Evolutionary conservation across 2,797 vertebrate species (phyloP).

Genomic region (Pempheris klunzingeri): DNA sequence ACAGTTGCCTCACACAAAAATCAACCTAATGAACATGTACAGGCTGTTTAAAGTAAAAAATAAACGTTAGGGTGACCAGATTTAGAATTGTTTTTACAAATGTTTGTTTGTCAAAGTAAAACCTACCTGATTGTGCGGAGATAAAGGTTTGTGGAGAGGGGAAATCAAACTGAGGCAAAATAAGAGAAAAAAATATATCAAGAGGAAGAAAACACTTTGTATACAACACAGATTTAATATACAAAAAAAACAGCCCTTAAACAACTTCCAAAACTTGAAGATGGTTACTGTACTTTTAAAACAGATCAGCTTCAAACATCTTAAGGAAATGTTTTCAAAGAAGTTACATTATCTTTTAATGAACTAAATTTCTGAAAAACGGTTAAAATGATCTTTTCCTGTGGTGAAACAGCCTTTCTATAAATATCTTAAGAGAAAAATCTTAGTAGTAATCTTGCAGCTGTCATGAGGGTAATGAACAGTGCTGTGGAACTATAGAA

Average conservation of each 20-base stretch:
- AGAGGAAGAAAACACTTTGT: neutral
- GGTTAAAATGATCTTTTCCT: conserved; percentile 20
- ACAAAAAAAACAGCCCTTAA: neutral
- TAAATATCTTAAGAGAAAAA: conserved; percentile 23
- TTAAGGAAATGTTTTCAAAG: conserved; percentile 21
- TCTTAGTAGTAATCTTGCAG: conserved; percentile 33
- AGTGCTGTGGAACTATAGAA: conserved; percentile 15
- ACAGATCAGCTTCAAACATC: neutral
- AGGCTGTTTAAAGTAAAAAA: no score
- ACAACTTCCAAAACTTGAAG: neutral
- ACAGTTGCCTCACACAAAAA: neutral
- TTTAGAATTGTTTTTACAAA: neutral
- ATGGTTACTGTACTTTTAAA: neutral
- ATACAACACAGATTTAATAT: neutral
- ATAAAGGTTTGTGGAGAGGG: neutral
- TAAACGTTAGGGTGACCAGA: no score
- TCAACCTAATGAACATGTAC: neutral
- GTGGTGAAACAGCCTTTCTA: conserved; percentile 23
- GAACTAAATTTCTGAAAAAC: conserved; percentile 19
- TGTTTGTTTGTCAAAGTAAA: neutral
- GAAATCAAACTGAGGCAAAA: neutral
- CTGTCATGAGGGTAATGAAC: conserved; percentile 43
- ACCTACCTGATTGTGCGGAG: neutral
- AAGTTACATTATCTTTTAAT: conserved; percentile 50
- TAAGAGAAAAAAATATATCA: neutral